Base-by-base conservation (phyloP, 2,888 invertebrate genomes). In the Trileptium ribeirensis region DNA sequence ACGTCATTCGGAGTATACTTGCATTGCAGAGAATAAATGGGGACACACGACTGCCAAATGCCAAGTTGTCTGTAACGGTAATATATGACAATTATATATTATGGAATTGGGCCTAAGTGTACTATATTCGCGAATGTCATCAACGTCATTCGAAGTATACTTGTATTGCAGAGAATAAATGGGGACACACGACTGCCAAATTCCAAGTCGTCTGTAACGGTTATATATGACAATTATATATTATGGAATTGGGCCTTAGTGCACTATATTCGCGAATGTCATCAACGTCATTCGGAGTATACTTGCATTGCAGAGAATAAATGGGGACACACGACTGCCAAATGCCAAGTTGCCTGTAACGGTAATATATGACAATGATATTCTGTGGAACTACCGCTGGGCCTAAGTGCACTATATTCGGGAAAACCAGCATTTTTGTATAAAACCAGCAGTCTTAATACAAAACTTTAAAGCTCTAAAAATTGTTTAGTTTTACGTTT, bases 101-200 rank as follows among this genome's bases (percentile, higher is more conserved):
- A n/a, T n/a, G n/a, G n/a, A n/a, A n/a, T n/a, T n/a, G n/a, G n/a
- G n/a, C n/a, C n/a, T n/a, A n/a, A n/a, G n/a, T n/a, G n/a, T n/a
- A n/a, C 3, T n/a, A 37, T 15, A 39, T 75, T 38, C 29, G 38
- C 3, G 39, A 75, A 34, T 24, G 24, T n/a, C 39, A 39, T 29
- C 39, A 33, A n/a, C 36, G 38, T 36, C n/a, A 36, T 3, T 29
- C 77, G 39, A 51, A 81, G 67, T 82, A 82, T 70, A 75, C 79
- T 19, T 74, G 79, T 15, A 75, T 67, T 24, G 82, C 82, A 3
- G 64, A n/a, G 1, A 82, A 82, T 38, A 38, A 64, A 31, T 82
- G 39, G 36, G 82, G 82, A 33, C 67, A 81, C 80, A 24, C 29
- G 34, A 24, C 40, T 1, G 37, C 81, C 2, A 79, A 31, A 24